Evolutionary conservation across 2,113 vertebrate genomes (phyloP).

Genomic region (Lota lota): DNA sequence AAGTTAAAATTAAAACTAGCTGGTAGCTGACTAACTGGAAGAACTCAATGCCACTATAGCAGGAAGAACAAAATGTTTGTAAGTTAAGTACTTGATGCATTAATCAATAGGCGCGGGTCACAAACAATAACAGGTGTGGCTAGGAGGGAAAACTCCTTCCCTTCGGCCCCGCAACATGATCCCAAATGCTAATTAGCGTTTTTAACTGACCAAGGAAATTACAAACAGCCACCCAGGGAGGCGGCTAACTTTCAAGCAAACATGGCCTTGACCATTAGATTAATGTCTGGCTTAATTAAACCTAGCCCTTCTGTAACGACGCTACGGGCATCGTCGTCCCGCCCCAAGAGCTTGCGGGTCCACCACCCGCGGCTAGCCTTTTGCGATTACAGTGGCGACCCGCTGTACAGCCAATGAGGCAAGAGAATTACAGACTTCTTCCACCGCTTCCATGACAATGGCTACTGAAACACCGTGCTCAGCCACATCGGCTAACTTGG

Average conservation of each 20-base stretch:
- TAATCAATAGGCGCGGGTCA: no score
- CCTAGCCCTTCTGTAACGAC: constrained; percentile 5
- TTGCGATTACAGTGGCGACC: constrained; percentile 16
- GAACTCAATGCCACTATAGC: no score
- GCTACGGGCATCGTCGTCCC: constrained; percentile 13
- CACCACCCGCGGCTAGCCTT: background rate
- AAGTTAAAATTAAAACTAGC: no score
- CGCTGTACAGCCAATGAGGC: constrained; percentile 16
- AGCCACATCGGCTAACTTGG: background rate
- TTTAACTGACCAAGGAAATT: constrained; percentile 32
- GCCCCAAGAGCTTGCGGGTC: constrained; percentile 25
- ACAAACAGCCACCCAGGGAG: constrained; percentile 23
- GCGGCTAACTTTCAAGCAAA: constrained; percentile 25
- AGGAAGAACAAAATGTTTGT: no score
- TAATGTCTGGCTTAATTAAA: constrained; percentile 57
- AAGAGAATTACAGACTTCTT: constrained; percentile 29
- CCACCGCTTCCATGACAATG: constrained; percentile 39
- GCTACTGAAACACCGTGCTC: background rate
- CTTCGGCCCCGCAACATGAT: constrained; percentile 30
- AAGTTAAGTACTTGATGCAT: no score
- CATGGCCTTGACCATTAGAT: constrained; percentile 42
- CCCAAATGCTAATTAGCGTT: constrained; percentile 28
- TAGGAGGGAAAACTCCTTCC: no score
- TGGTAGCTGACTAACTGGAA: no score
- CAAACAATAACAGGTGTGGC: no score